These are phyloP conservation scores for Manis crassicaudata DNA, from an alignment of 2,797 vertebrate species.

Conservation along the genomic window DNA sequence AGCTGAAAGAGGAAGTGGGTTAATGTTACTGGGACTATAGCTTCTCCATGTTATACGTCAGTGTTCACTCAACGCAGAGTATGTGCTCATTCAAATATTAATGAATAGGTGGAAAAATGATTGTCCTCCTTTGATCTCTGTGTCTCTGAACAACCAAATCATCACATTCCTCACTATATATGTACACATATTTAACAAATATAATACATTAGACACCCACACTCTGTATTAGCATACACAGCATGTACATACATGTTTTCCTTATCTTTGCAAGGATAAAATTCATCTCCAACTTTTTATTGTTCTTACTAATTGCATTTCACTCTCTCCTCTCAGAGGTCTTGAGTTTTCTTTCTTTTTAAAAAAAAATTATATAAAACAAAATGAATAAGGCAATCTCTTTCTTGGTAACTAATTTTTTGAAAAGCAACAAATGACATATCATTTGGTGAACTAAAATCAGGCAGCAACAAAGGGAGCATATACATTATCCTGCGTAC, in stretches of 20 bases:
- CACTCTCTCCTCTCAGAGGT: conserved; percentile 4
- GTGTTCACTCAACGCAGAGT: not conserved
- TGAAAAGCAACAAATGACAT: conserved; percentile 56
- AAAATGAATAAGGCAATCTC: conserved; percentile 58
- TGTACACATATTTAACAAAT: not conserved
- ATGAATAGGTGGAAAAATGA: not conserved
- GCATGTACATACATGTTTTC: not conserved
- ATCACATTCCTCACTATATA: not conserved
- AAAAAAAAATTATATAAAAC: conserved; percentile 24
- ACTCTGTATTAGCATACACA: not conserved
- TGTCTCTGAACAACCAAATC: not conserved
- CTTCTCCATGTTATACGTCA: not conserved
- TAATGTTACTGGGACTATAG: not conserved
- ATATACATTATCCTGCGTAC: conserved; percentile 43
- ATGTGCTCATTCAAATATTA: not conserved
- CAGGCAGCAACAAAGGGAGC: not conserved
- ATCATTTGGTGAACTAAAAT: conserved; percentile 67
- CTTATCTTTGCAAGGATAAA: not conserved
- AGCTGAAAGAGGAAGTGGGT: not conserved
- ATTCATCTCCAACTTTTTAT: conserved; percentile 38
- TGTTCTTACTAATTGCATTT: conserved; percentile 67
- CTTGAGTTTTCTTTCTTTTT: conserved; percentile 26
- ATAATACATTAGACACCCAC: not conserved
- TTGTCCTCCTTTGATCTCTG: not conserved
- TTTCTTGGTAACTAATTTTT: conserved; percentile 67